These are phyloP conservation scores for Axis porcinus DNA, from an alignment of 2,113 vertebrate species.

Conservation along the genomic window DNA sequence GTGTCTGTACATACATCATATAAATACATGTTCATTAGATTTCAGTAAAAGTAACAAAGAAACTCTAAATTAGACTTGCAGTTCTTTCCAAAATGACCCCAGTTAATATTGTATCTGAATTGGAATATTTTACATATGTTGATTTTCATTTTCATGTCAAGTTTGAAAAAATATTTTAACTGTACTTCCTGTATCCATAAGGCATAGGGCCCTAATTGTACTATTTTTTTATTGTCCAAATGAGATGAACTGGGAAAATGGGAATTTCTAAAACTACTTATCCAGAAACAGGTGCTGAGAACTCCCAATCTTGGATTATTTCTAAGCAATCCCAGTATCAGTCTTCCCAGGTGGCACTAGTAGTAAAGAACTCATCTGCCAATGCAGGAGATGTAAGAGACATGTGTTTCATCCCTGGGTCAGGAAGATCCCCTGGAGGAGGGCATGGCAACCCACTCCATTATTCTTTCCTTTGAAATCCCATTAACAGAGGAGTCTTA, in stretches of 20 bases:
- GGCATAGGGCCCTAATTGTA: background rate
- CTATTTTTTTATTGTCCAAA: background rate
- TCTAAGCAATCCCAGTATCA: background rate
- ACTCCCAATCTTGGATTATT: background rate
- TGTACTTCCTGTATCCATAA: background rate
- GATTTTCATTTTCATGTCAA: constrained; percentile 37
- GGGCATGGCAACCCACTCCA: background rate
- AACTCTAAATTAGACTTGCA: background rate
- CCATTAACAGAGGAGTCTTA: background rate
- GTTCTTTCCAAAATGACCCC: constrained; percentile 26
- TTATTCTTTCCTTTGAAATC: background rate
- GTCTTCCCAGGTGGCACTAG: background rate
- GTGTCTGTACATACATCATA: background rate
- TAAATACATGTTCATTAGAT: constrained; percentile 4
- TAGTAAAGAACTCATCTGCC: background rate
- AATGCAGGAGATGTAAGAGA: background rate
- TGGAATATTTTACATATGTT: constrained; percentile 12
- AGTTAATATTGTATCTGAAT: background rate
- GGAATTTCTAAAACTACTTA: background rate
- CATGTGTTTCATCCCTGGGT: background rate
- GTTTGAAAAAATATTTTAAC: constrained; percentile 17
- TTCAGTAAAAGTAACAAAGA: constrained; percentile 35
- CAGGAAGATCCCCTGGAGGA: background rate
- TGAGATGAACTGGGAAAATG: background rate
- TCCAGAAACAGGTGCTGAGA: background rate